Conservation (phyloP, 1,140 invertebrate genomes). For the Chionoecetes opilio region DNA sequence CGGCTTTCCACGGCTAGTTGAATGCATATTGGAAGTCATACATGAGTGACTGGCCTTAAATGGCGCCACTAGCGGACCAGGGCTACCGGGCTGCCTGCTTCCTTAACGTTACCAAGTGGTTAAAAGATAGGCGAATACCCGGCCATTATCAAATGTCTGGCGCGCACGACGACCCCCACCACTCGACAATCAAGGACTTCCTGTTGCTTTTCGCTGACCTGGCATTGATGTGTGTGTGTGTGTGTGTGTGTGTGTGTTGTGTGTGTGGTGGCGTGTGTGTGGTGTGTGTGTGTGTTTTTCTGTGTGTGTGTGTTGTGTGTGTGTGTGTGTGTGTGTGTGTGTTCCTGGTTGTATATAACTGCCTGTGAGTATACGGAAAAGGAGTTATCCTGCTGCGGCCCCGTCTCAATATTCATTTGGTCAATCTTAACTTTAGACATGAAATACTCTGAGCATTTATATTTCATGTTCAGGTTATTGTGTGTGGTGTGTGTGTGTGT, state of each 20-base stretch:
- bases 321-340: background rate
- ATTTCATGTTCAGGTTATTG: too few relatives aligned
- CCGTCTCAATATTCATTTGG: too few relatives aligned
- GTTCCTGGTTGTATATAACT: too few relatives aligned
- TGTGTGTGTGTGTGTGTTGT: slow-evolving; percentile 20
- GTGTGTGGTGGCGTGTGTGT: background rate
- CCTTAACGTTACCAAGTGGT: background rate
- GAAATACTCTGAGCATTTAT: too few relatives aligned
- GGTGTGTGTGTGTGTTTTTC: background rate
- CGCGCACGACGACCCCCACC: background rate
- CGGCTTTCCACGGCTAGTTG: background rate
- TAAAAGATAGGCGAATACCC: background rate
- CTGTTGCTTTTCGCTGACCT: background rate
- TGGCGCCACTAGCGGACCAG: background rate
- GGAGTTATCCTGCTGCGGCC: too few relatives aligned
- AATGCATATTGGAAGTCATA: background rate
- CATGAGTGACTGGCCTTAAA: background rate
- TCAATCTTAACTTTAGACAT: too few relatives aligned
- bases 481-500: too few relatives aligned
- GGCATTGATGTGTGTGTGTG: background rate
- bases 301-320: slow-evolving; percentile 22
- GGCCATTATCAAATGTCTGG: background rate
- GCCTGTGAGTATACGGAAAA: too few relatives aligned
- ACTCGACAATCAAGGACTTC: background rate
- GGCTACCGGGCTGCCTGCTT: background rate